Base-by-base conservation (phyloP, 2,113 vertebrate species). In the Ptilonorhynchus violaceus region DNA sequence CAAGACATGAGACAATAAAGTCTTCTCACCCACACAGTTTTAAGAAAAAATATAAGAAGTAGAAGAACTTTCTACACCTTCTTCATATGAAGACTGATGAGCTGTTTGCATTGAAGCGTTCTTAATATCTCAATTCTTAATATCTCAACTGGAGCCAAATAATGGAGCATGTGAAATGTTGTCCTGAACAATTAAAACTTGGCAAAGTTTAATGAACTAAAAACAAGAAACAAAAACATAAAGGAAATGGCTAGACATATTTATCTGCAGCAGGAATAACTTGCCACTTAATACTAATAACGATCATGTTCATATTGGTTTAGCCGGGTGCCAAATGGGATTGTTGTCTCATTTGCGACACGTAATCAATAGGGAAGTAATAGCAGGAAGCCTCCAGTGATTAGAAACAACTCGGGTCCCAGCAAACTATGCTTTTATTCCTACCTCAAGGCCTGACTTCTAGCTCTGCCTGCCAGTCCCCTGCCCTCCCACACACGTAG, bases 401-500 rank as follows among this genome's bases (percentile, higher is more conserved):
- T 39, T 60, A 88, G 74, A 69, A 95, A 64, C 24, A 58, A 15
- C 25, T 58, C 66, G 35, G 41, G 68, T 73, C 21, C 44, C 53
- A 87, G 66, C 23, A 73, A 92, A 39, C 13, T 2, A 3, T 4
- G 15, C 41, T 83, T 85, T 55, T 46, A 23, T 24, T 82, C 46
- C 39, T 41, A 4, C 11, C 41, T 41, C n/a, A 31, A 4, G 42
- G 24, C 56, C 62, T 55, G 53, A 16, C 23, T 53, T 68, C 15
- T 72, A 5, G 1, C 53, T 44, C 10, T 39, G 35, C 41, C 69
- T 13, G 27, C 37, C 27, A 22, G 31, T 6, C 12, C 30, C 25
- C 41, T 11, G 16, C 69, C 42, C 37, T 31, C 17, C 14, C 15
- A 9, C 30, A 0, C 35, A 18, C 0, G 0, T 7, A 23, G 13